Conservation (phyloP, 2,888 invertebrate species). For the Calephelis perditalis region DNA sequence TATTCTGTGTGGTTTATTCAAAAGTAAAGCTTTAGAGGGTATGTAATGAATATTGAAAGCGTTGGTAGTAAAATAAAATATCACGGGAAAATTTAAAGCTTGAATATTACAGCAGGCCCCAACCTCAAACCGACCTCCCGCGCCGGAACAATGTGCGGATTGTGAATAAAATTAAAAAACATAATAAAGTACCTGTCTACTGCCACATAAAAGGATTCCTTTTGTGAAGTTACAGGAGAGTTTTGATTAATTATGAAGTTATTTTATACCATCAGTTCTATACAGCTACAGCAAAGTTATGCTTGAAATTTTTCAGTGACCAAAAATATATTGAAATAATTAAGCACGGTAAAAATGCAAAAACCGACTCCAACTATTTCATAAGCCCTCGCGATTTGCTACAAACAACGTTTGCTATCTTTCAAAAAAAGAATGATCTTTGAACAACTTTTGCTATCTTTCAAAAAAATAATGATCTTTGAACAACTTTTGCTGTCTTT, state of each 20-base stretch:
- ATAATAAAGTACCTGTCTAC: slow-evolving; percentile 14
- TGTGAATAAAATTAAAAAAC: slow-evolving; percentile 50
- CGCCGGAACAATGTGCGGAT: slow-evolving; percentile 49
- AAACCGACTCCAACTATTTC: no score
- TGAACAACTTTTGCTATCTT: no score
- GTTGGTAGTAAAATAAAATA: slow-evolving; percentile 56
- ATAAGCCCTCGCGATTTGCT: no score
- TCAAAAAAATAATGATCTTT: no score
- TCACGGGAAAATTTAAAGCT: slow-evolving; percentile 38
- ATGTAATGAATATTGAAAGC: slow-evolving; percentile 55
- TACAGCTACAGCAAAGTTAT: no score
- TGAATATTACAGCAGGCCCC: slow-evolving; percentile 53
- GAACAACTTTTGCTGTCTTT: no score
- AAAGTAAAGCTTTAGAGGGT: slow-evolving; percentile 38
- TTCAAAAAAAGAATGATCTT: no score
- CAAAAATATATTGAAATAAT: no score
- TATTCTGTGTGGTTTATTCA: slow-evolving; percentile 42
- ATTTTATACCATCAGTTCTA: not conserved
- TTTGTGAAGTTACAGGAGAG: not conserved
- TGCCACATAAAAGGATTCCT: slow-evolving; percentile 14
- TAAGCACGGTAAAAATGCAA: no score
- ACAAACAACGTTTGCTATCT: no score
- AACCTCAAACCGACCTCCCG: slow-evolving; percentile 41
- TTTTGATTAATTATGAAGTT: slow-evolving; percentile 12
- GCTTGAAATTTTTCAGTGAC: no score